phyloP scores from a whole-genome alignment of 2,113 vertebrate genomes.

The Hepsetus odoe region DNA sequence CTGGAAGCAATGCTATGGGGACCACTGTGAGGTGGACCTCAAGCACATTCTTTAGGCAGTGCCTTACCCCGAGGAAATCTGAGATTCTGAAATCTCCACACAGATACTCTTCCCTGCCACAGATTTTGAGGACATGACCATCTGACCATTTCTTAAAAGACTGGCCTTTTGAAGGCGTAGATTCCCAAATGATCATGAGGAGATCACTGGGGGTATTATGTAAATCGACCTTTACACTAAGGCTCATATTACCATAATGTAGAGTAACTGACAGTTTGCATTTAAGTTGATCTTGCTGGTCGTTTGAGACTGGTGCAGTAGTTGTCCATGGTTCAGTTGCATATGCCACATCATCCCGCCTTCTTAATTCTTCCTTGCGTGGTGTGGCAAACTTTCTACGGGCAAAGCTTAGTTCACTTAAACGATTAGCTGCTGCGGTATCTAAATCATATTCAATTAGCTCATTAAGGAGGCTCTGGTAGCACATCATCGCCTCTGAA shows the following conservation, averaged over 20 bases:
- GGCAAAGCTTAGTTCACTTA: constrained; percentile 73
- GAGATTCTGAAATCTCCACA: constrained; percentile 65
- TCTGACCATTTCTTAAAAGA: constrained; percentile 48
- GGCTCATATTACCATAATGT: constrained; percentile 63
- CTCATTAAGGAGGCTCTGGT: constrained; percentile 59
- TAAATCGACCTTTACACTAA: constrained; percentile 60
- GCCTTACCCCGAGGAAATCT: constrained; percentile 74
- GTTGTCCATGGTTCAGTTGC: constrained; percentile 76
- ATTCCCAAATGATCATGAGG: constrained; percentile 53
- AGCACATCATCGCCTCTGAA: constrained; percentile 55
- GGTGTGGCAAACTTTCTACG: constrained; percentile 73
- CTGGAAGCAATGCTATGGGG: constrained; percentile 52
- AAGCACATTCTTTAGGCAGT: constrained; percentile 69
- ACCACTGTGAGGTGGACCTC: constrained; percentile 72
- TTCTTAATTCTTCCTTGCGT: constrained; percentile 66
- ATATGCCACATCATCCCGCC: constrained; percentile 63
- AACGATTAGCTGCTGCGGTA: constrained; percentile 60
- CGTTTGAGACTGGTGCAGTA: constrained; percentile 58
- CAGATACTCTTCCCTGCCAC: constrained; percentile 77
- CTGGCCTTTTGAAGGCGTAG: constrained; percentile 43
- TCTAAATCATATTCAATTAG: constrained; percentile 75
- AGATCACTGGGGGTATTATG: constrained; percentile 60
- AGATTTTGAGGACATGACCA: constrained; percentile 70
- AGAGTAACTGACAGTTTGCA: constrained; percentile 63
- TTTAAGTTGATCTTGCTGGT: constrained; percentile 55